Evolutionary conservation across 2,113 vertebrate genomes (phyloP).

Genomic region (Limanda limanda): DNA sequence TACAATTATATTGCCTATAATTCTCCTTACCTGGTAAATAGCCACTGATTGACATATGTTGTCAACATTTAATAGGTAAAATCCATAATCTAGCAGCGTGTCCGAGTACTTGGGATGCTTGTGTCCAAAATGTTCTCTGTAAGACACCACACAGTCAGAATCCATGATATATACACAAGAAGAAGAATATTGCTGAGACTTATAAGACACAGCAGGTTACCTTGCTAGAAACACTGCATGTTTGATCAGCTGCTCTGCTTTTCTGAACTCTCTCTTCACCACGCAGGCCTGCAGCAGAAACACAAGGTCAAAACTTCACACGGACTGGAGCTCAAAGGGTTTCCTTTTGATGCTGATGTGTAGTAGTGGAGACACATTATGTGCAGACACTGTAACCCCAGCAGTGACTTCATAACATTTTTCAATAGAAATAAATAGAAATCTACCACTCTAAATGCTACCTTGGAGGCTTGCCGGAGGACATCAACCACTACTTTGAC

Average conservation of each 20-base stretch:
- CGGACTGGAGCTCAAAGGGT: not conserved
- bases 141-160: constrained; percentile 40
- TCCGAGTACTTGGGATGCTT: constrained; percentile 99
- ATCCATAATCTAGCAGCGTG: constrained; percentile 97
- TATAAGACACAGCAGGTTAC: constrained; percentile 77
- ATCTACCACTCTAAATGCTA: not conserved
- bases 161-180: not conserved
- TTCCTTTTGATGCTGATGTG: not conserved
- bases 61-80: constrained; percentile 99
- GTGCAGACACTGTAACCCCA: not conserved
- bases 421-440: not conserved
- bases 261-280: constrained; percentile 98
- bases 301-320: not conserved
- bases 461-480: constrained; percentile 97
- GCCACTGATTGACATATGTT: constrained; percentile 99
- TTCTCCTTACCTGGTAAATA: constrained; percentile 92
- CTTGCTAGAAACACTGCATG: constrained; percentile 96
- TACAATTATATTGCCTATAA: not conserved
- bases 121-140: constrained; percentile 97
- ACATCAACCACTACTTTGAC: constrained; percentile 98
- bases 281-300: constrained; percentile 90
- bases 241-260: constrained; percentile 98
- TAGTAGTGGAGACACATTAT: not conserved
- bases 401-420: not conserved
- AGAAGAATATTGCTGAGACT: not conserved